phyloP scores from a whole-genome alignment of 2,888 invertebrate species.

The Diadegma fenestrale region DNA sequence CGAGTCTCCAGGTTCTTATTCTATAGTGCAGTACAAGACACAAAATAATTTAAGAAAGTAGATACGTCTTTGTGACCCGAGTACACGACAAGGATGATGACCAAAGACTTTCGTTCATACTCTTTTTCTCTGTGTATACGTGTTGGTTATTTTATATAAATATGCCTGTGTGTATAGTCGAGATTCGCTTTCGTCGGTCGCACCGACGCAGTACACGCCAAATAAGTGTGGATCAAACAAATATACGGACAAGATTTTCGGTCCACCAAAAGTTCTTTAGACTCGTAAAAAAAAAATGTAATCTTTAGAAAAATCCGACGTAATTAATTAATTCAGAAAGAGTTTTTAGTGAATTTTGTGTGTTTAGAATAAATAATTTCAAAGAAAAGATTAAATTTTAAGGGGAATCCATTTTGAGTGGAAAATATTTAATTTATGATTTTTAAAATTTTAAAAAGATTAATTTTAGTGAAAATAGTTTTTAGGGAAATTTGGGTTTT shows the following conservation, averaged over 20 bases:
- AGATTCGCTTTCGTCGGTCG: background rate
- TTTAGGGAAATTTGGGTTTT: too few species aligned
- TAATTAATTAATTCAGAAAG: background rate
- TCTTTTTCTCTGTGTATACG: conserved; percentile 37
- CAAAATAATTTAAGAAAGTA: conserved; percentile 81
- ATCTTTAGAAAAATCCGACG: background rate
- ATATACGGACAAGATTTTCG: background rate
- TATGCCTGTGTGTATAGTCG: background rate
- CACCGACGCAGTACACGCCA: background rate
- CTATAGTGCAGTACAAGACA: conserved; percentile 73
- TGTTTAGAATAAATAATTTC: too few species aligned
- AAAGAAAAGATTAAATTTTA: too few species aligned
- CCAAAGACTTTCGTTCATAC: conserved; percentile 51
- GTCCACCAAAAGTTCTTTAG: background rate
- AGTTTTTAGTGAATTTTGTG: too few species aligned
- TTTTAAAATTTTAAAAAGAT: too few species aligned
- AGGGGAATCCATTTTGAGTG: too few species aligned
- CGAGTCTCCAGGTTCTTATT: conserved; percentile 53
- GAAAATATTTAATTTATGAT: too few species aligned
- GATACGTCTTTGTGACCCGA: conserved; percentile 65
- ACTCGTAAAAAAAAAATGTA: background rate
- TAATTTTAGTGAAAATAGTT: too few species aligned
- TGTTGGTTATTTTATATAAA: conserved; percentile 16
- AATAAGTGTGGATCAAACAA: conserved; percentile 6
- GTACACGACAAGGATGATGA: conserved; percentile 58